These are phyloP conservation scores for Sinodicranocentrus sp. DNA, from an alignment of 2,888 invertebrate species.

Conservation along the genomic window DNA sequence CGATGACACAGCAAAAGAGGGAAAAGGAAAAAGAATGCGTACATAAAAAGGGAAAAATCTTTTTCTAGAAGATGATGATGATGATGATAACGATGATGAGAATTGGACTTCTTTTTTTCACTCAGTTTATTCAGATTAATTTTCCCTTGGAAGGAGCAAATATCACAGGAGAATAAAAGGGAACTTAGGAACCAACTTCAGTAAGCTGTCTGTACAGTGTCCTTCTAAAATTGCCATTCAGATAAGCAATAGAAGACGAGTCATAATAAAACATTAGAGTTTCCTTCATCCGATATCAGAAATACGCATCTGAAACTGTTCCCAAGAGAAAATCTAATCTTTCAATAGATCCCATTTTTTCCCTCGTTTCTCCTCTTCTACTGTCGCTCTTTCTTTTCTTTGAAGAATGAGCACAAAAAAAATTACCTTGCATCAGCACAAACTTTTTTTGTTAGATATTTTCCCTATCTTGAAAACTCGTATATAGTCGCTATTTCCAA, in stretches of 20 bases:
- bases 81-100: conserved; percentile 18
- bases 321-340: conserved; percentile 21
- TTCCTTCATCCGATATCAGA: too few species aligned
- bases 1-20: conserved; percentile 22
- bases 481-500: too few species aligned
- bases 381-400: background rate
- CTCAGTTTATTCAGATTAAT: conserved; percentile 26
- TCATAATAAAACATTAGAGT: too few species aligned
- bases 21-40: conserved; percentile 2
- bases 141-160: background rate
- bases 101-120: conserved; percentile 20
- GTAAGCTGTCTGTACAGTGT: too few species aligned
- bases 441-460: conserved; percentile 2
- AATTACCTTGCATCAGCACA: conserved; percentile 12
- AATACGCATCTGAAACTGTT: conserved; percentile 8
- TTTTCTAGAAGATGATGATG: background rate
- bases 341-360: conserved; percentile 7
- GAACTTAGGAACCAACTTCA: too few species aligned
- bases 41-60: too few species aligned
- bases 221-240: background rate
- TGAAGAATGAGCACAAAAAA: background rate
- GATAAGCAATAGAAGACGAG: background rate
- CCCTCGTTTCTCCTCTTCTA: background rate
- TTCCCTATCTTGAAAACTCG: too few species aligned
- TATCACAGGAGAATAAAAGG: background rate